Evolutionary conservation across 2,797 vertebrate species (phyloP), one percentile per base, ranked within the genome.

Genomic region (Lindbergichthys nudifrons): DNA sequence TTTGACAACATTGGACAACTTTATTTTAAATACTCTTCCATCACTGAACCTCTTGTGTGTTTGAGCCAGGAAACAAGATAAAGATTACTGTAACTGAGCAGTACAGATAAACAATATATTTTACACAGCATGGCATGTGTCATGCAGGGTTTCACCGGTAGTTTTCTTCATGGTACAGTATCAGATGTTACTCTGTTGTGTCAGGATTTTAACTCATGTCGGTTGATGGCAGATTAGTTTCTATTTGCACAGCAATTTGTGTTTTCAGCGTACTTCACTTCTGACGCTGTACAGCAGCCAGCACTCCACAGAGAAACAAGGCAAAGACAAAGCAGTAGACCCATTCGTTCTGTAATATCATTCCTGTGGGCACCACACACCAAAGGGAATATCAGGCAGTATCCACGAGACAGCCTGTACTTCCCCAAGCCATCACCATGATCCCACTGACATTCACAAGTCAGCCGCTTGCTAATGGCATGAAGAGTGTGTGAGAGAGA

Each of bases 291-390:
- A 32, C 63, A 50, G 58, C 66, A 69, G 75, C 84, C 81, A 81
- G 69, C 65, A 58, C 54, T 80, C 67, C 41, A 67, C 74, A 70
- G 78, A 81, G 74, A 86, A 85, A 73, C 65, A 67, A 80, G 52
- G 65, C 81, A 77, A 70, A 80, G 60, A 60, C 75, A 78, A 70
- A 70, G 61, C 84, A 77, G 75, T 52, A 75, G 70, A 73, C 5
- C 75, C 79, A 86, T 90, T 89, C 83, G 85, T 77, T 85, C 70
- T 90, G 75, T 87, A 88, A 91, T 82, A 86, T 84, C 83, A 89
- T 82, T 86, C 81, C 71, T 73, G 67, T 73, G 69, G 80, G 54
- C 56, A 21, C 73, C 11, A 58, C 56, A 79, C 79, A 84, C 82
- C 91, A 82, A 77, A 81, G 87, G 86, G 81, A 84, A 87, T 87